Evolutionary conservation across 2,888 invertebrate genomes (phyloP), one percentile per base, ranked within the genome.

Genomic region (Megamerina dolium): DNA sequence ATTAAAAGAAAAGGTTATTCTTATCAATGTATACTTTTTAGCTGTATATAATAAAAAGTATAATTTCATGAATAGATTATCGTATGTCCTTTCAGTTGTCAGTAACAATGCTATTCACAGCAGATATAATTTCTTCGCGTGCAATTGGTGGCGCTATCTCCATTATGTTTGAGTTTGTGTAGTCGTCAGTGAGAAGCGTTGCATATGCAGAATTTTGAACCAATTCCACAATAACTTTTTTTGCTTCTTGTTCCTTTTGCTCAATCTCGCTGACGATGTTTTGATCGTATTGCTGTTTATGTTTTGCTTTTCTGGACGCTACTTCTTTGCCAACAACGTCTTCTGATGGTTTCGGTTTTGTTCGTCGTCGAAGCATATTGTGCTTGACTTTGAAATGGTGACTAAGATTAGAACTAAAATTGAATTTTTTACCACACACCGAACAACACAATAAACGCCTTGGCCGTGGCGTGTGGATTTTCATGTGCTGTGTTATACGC

Each of bases 401-500:
- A 20, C 55, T 55, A 3, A 55, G 40, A 1, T 51, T 54, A 5
- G 55, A 55, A 40, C 54, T 55, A 20, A 54, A 55, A 39, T 54
- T 51, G 37, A 55, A 55, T 5, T 50, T 46, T 48, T 54, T 54
- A 4, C 53, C 54, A 42, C 55, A 55, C 9, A 46, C 49, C 1
- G 52, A 47, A 42, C 55, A 55, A n/a, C 43, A 47, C 3, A 53
- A 43, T 21, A 55, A 27, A 16, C 52, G 49, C 31, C 49, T 52
- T 1, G 55, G 55, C 0, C 55, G 48, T 4, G 55, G 55, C 6
- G 52, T 50, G 42, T 55, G 55, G 6, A 53, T 55, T 43, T 54
- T 54, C 55, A 55, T 55, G 36, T 55, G 55, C 13, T 55, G 55
- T 5, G 54, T 52, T 30, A 55, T 52, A n/a, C 55, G 51, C 10